phyloP scores from a whole-genome alignment of 2,797 vertebrate genomes.

The Phrynocephalus forsythii region DNA sequence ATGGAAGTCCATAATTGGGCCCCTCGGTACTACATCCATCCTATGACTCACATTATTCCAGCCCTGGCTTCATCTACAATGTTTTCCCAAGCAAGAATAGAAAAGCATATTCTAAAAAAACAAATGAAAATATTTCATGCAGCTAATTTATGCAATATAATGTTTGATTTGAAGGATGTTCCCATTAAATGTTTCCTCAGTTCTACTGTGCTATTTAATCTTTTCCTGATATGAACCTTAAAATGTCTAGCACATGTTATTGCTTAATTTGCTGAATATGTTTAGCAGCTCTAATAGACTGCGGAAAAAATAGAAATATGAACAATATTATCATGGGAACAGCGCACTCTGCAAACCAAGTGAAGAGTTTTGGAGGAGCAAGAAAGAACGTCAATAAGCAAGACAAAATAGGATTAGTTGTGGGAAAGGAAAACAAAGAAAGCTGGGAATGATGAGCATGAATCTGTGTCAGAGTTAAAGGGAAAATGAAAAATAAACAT shows the following conservation, averaged over 20 bases:
- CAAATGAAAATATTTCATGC: neutral
- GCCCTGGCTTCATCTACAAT: neutral
- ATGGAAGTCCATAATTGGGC: too few relatives aligned
- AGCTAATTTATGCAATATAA: constrained; percentile 2
- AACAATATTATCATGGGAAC: neutral
- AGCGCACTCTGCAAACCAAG: neutral
- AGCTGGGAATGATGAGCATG: neutral
- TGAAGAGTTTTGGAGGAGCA: neutral
- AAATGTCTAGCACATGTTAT: neutral
- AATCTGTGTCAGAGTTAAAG: constrained; percentile 18
- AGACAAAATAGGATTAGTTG: neutral
- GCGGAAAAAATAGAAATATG: neutral
- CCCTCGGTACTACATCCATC: too few relatives aligned
- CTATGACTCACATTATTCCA: too few relatives aligned
- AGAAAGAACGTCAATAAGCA: neutral
- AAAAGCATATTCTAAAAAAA: neutral
- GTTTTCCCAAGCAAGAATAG: neutral
- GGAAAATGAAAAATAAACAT: constrained; percentile 7
- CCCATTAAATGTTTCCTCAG: neutral
- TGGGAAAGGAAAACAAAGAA: neutral
- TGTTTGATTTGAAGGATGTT: neutral
- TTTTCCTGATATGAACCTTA: neutral
- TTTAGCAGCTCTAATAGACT: neutral
- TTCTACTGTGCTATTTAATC: neutral
- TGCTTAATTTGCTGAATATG: neutral